These are phyloP conservation scores for Latrodectus hesperus DNA, from an alignment of 2,888 invertebrate species.

Conservation along the genomic window DNA sequence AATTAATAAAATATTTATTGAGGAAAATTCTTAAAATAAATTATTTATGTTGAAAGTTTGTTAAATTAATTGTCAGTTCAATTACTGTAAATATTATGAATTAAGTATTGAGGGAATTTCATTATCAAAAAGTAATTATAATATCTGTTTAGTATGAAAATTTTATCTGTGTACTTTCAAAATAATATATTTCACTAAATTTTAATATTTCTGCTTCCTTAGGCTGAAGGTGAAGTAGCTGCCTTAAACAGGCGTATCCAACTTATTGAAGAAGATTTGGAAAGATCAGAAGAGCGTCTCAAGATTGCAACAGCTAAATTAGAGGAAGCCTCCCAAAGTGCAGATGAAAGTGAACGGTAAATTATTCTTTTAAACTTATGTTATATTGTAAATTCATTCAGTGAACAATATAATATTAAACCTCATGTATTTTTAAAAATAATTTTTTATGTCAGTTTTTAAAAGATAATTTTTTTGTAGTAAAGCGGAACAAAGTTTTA, in stretches of 20 bases:
- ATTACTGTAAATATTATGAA: no score
- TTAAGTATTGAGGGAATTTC: not conserved
- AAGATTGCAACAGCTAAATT: constrained; percentile 96
- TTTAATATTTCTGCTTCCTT: constrained; percentile 17
- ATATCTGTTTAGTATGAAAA: not conserved
- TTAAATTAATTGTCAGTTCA: no score
- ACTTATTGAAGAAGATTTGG: constrained; percentile 98
- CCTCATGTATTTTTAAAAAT: no score
- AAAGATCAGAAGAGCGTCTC: constrained; percentile 98
- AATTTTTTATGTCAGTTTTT: no score
- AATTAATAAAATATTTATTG: no score
- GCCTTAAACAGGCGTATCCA: constrained; percentile 99
- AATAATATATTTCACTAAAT: no score
- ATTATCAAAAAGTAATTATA: not conserved
- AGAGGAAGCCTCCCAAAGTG: constrained; percentile 99
- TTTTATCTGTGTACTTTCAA: not conserved
- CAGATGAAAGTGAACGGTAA: constrained; percentile 99
- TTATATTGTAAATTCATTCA: not conserved
- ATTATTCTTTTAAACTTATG: constrained; percentile 71
- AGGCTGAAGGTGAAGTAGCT: constrained; percentile 98
- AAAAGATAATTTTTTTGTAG: no score
- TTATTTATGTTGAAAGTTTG: no score
- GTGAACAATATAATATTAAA: no score
- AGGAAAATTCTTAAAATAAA: no score
- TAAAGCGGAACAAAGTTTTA: no score